Evolutionary conservation across 2,888 invertebrate species (phyloP).

Genomic region (Leucoma salicis): DNA sequence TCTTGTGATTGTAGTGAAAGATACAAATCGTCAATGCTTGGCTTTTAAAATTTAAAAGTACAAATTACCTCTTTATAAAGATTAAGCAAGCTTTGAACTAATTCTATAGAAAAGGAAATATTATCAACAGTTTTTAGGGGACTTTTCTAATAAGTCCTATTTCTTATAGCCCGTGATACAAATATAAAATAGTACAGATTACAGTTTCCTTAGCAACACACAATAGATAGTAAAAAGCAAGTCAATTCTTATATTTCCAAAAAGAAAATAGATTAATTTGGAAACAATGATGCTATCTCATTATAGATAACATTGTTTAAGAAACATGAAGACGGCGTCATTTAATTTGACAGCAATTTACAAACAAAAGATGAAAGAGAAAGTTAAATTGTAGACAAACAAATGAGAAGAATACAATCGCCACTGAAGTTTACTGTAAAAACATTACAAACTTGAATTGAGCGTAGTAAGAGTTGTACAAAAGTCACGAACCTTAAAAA

Average conservation of each 20-base stretch:
- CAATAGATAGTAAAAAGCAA: background rate
- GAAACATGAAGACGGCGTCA: background rate
- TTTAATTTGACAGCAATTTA: conserved; percentile 4
- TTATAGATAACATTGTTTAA: background rate
- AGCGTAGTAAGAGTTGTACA: conserved; percentile 18
- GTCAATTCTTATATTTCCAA: background rate
- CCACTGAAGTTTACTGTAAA: conserved; percentile 13
- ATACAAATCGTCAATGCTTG: no score
- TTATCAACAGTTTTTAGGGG: no score
- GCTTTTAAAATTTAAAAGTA: no score
- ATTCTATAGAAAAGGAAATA: no score
- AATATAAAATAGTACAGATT: no score
- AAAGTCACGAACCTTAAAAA: conserved; percentile 27
- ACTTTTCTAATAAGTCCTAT: no score
- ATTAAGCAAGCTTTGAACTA: no score
- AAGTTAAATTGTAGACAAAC: conserved; percentile 7
- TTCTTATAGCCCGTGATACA: no score
- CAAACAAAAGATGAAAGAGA: conserved; percentile 4
- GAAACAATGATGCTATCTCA: background rate
- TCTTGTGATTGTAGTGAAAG: no score
- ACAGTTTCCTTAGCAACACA: no score
- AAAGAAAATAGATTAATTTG: background rate
- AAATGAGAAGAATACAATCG: conserved; percentile 11
- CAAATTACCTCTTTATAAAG: no score
- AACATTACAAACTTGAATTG: conserved; percentile 18